A percentile compares a stretch with the other conserved stretches of the same genome.
phyloP scores from a whole-genome alignment of 1,140 invertebrate genomes.

The Drosophila suzukii region DNA sequence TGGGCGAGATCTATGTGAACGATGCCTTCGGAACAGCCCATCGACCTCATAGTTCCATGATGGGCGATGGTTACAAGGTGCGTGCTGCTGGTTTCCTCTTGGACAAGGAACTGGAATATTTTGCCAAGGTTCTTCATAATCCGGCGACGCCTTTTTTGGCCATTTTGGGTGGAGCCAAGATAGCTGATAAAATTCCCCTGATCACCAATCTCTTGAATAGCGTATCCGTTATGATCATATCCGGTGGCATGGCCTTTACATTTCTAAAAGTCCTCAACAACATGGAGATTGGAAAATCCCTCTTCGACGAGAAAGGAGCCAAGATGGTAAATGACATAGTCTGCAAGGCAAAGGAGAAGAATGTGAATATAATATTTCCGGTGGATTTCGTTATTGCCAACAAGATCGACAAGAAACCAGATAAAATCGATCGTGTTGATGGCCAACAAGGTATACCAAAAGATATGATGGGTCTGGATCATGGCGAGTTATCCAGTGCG shows the following conservation, averaged over 20 bases:
- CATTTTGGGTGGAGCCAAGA: constrained; percentile 99
- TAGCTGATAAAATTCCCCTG: constrained; percentile 99
- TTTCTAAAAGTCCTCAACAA: constrained; percentile 96
- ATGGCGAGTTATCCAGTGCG: constrained; percentile 93
- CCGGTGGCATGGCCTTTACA: constrained; percentile 99
- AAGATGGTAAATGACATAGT: constrained; percentile 96
- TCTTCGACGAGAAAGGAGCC: constrained; percentile 97
- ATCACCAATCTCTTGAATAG: constrained; percentile 99
- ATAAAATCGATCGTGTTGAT: constrained; percentile 90
- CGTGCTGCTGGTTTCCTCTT: constrained; percentile 97
- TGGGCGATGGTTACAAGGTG: constrained; percentile 93
- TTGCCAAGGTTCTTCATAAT: constrained; percentile 98
- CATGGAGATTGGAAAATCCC: constrained; percentile 97
- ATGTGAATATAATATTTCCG: constrained; percentile 97
- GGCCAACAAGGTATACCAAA: constrained; percentile 92
- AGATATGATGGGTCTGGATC: constrained; percentile 96
- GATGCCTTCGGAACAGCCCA: constrained; percentile 99
- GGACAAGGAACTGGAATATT: constrained; percentile 98
- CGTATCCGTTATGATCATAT: constrained; percentile 99
- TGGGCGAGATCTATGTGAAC: constrained; percentile 99
- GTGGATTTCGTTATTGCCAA: constrained; percentile 97
- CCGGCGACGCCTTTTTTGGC: constrained; percentile 98
- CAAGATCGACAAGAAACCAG: constrained; percentile 96
- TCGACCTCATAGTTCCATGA: constrained; percentile 97
- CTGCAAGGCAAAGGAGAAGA: constrained; percentile 95